phyloP scores from a whole-genome alignment of 2,797 vertebrate species.

The Melanotaenia parkinsoni region DNA sequence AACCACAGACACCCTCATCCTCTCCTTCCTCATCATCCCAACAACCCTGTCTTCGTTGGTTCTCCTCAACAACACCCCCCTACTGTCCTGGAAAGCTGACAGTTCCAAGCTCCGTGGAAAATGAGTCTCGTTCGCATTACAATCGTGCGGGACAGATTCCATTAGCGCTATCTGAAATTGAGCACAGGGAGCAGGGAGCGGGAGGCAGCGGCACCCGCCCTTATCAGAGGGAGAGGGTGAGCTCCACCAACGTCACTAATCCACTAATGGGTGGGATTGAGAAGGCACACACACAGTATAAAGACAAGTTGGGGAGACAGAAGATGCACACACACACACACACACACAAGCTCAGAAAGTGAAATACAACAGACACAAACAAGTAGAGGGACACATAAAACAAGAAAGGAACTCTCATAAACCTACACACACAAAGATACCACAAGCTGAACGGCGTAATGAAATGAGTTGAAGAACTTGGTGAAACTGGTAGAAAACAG shows the following conservation, averaged over 20 bases:
- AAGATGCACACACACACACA: slow-evolving; percentile 16
- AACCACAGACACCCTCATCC: slow-evolving; percentile 38
- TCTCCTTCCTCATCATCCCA: slow-evolving; percentile 75
- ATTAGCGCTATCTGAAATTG: slow-evolving; percentile 99
- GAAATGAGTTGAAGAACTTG: slow-evolving; percentile 58
- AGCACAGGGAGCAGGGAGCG: slow-evolving; percentile 89
- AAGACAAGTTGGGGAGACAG: slow-evolving; percentile 48
- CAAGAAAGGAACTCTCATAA: neutral
- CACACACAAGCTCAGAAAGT: slow-evolving; percentile 15
- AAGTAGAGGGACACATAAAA: slow-evolving; percentile 8
- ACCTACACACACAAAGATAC: slow-evolving; percentile 5
- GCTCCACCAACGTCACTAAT: slow-evolving; percentile 80
- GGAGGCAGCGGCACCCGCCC: slow-evolving; percentile 74
- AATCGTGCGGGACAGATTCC: slow-evolving; percentile 99
- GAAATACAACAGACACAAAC: slow-evolving; percentile 23
- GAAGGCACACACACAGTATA: slow-evolving; percentile 31
- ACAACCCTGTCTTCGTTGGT: slow-evolving; percentile 65
- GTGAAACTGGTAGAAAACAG: slow-evolving; percentile 68
- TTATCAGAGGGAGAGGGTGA: slow-evolving; percentile 89
- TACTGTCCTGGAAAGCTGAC: slow-evolving; percentile 86
- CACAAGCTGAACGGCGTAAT: slow-evolving; percentile 18
- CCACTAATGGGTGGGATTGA: slow-evolving; percentile 70
- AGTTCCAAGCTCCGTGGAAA: slow-evolving; percentile 99
- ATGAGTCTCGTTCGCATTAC: slow-evolving; percentile 99
- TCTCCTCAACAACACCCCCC: slow-evolving; percentile 60